Conservation (phyloP, 1,140 invertebrate genomes). For the Drosophila tani region DNA sequence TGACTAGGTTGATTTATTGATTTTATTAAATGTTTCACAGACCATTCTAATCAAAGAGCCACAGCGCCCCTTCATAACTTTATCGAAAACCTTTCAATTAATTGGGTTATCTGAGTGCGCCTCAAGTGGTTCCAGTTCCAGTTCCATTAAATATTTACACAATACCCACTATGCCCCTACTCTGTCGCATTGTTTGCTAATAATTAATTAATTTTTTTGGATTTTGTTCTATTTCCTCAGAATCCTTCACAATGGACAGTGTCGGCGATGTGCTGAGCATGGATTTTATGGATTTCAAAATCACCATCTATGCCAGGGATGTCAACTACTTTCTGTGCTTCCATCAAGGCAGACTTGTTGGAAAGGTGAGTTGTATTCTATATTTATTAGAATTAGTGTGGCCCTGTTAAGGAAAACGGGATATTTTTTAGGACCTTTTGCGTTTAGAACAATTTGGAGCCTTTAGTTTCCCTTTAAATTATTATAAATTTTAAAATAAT, state of each 20-base stretch:
- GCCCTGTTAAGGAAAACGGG: not conserved
- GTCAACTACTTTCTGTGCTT: constrained; percentile 79
- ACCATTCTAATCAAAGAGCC: constrained; percentile 62
- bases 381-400: not conserved
- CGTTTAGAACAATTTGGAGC: no score
- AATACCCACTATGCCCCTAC: constrained; percentile 16
- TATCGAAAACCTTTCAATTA: constrained; percentile 82
- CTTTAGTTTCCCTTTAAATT: no score
- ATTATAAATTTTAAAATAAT: no score
- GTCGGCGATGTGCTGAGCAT: constrained; percentile 68
- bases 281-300: constrained; percentile 75
- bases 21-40: constrained; percentile 34
- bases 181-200: constrained; percentile 50
- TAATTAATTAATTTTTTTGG: constrained; percentile 70
- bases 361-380: constrained; percentile 66
- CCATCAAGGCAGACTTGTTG: constrained; percentile 71
- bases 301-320: constrained; percentile 78
- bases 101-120: constrained; percentile 73
- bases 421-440: not conserved
- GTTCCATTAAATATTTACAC: constrained; percentile 65
- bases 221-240: constrained; percentile 50
- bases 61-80: constrained; percentile 66
- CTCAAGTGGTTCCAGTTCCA: constrained; percentile 48
- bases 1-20: constrained; percentile 46
- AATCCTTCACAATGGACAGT: constrained; percentile 74